Evolutionary conservation across 2,797 vertebrate genomes (phyloP).

Genomic region (Acrocephalus scirpaceus): DNA sequence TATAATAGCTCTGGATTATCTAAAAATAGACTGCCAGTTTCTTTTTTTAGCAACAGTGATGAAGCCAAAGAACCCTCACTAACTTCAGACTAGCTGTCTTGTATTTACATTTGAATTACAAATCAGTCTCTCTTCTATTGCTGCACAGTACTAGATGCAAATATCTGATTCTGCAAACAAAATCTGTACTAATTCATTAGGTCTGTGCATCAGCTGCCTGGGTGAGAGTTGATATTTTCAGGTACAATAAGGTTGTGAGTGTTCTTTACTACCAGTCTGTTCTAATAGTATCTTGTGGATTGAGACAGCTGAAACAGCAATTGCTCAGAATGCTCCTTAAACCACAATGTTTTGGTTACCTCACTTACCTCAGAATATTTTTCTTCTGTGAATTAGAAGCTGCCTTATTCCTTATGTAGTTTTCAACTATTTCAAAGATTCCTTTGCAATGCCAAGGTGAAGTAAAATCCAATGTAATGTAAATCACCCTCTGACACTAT

Average conservation of each 20-base stretch:
- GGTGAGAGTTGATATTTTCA: not conserved
- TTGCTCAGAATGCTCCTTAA: constrained; percentile 48
- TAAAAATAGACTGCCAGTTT: not conserved
- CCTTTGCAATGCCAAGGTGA: constrained; percentile 50
- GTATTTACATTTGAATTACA: not conserved
- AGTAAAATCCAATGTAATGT: constrained; percentile 61
- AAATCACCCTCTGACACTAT: constrained; percentile 54
- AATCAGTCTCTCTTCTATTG: not conserved
- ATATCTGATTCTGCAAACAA: not conserved
- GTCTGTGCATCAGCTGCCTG: not conserved
- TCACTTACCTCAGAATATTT: constrained; percentile 68
- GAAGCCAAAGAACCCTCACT: not conserved
- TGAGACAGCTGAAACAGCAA: constrained; percentile 54
- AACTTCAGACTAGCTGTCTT: not conserved
- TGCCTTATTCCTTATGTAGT: constrained; percentile 28
- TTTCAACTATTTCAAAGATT: constrained; percentile 65
- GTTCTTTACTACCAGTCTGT: not conserved
- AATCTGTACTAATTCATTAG: not conserved
- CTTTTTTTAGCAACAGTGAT: not conserved
- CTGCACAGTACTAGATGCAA: not conserved
- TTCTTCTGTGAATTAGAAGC: constrained; percentile 58
- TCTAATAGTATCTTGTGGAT: constrained; percentile 44
- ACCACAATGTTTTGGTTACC: constrained; percentile 41
- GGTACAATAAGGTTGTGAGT: not conserved
- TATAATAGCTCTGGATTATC: not conserved